phyloP scores from a whole-genome alignment of 2,113 vertebrate species.

The Oreochromis niloticus region DNA sequence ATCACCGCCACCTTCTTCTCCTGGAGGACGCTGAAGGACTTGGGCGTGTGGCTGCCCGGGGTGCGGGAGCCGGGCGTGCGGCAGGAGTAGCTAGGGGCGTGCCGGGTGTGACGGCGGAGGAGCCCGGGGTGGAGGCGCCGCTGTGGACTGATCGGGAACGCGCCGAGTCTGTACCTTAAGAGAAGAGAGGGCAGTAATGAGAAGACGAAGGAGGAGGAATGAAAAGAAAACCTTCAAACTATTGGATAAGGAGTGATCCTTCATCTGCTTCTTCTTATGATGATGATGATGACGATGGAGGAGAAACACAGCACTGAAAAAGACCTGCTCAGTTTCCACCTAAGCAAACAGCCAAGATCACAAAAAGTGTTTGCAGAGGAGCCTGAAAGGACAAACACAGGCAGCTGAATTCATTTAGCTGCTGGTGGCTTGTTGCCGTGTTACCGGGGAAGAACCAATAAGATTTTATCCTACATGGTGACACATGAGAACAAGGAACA shows the following conservation, averaged over 20 bases:
- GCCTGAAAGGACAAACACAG: not conserved
- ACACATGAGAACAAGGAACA: not conserved
- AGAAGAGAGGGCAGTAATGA: not conserved
- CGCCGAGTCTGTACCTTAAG: constrained; percentile 82
- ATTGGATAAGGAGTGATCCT: not conserved
- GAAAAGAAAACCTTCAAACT: not conserved
- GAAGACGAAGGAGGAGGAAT: not conserved
- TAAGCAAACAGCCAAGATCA: constrained; percentile 12
- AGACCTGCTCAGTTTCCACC: not conserved
- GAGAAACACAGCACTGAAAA: not conserved
- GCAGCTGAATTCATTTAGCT: not conserved
- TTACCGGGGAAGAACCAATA: not conserved
- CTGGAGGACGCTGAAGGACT: constrained; percentile 86
- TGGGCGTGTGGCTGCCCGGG: constrained; percentile 89
- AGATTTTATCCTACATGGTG: not conserved
- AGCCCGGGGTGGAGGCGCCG: constrained; percentile 88
- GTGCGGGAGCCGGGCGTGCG: constrained; percentile 92
- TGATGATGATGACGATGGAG: not conserved
- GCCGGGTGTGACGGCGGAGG: constrained; percentile 88
- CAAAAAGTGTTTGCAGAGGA: constrained; percentile 7
- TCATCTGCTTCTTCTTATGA: not conserved
- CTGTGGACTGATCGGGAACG: constrained; percentile 88
- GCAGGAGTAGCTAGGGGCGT: constrained; percentile 91
- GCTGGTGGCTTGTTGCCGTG: constrained; percentile 22
- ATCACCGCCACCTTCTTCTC: constrained; percentile 96